phyloP scores from a whole-genome alignment of 2,797 vertebrate species.

The Phalloptychus januarius region DNA sequence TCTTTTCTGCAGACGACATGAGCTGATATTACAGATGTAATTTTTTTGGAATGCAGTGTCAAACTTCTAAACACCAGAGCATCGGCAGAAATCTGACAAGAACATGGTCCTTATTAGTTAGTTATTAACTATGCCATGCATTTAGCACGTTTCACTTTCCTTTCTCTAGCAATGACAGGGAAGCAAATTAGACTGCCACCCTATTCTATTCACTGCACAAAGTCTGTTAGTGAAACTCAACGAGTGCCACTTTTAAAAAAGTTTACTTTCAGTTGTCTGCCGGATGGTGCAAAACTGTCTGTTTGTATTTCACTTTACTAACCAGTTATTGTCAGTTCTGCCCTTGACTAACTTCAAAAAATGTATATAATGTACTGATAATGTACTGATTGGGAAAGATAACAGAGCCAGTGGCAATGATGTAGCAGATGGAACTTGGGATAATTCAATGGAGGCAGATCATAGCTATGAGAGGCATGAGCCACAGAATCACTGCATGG shows the following conservation, averaged over 20 bases:
- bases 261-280: not conserved
- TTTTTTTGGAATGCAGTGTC: conserved; percentile 1
- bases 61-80: not conserved
- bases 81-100: not conserved
- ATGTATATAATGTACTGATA: no score
- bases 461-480: not conserved
- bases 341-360: not conserved
- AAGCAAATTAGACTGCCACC: not conserved
- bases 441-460: not conserved
- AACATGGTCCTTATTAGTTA: not conserved
- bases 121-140: not conserved
- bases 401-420: not conserved
- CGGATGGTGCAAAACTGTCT: not conserved
- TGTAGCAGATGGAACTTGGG: not conserved
- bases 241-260: not conserved
- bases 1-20: not conserved
- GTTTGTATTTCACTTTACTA: not conserved
- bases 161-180: not conserved
- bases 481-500: not conserved
- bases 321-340: not conserved
- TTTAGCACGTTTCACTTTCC: not conserved
- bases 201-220: not conserved
- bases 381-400: not conserved
- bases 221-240: not conserved
- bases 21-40: not conserved